Conservation (phyloP, 1,140 invertebrate genomes). For the Acromyrmex echinatior region DNA sequence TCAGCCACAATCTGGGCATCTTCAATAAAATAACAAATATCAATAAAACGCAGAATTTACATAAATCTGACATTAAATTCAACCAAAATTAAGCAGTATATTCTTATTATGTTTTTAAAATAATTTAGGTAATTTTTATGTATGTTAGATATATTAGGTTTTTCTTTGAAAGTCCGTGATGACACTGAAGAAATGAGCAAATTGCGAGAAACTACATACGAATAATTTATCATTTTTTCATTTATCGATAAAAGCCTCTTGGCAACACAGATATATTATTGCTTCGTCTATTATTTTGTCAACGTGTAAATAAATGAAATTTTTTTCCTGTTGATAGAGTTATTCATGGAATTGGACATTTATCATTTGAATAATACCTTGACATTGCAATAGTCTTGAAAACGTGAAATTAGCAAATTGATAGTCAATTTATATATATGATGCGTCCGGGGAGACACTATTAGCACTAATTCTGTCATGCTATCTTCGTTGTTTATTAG, state of each 20-base stretch:
- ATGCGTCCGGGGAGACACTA: too few relatives aligned
- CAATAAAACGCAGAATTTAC: too few relatives aligned
- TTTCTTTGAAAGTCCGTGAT: background rate
- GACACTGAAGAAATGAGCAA: background rate
- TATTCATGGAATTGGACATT: background rate
- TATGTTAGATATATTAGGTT: too few relatives aligned
- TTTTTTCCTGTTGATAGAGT: background rate
- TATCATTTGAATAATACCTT: background rate
- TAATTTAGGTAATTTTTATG: background rate
- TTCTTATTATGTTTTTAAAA: too few relatives aligned
- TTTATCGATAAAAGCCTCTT: background rate
- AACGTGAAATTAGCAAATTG: background rate
- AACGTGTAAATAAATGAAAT: background rate
- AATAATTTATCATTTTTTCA: background rate
- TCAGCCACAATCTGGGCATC: too few relatives aligned
- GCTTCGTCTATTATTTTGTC: background rate
- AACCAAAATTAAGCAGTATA: too few relatives aligned
- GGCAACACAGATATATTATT: background rate
- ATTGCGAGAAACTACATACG: background rate
- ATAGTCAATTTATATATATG: background rate
- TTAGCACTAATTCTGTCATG: too few relatives aligned
- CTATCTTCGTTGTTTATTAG: too few relatives aligned
- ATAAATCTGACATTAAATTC: too few relatives aligned
- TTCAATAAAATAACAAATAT: too few relatives aligned
- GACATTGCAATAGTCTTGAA: background rate